phyloP scores from a whole-genome alignment of 2,797 vertebrate genomes.

The Dipus sagitta region DNA sequence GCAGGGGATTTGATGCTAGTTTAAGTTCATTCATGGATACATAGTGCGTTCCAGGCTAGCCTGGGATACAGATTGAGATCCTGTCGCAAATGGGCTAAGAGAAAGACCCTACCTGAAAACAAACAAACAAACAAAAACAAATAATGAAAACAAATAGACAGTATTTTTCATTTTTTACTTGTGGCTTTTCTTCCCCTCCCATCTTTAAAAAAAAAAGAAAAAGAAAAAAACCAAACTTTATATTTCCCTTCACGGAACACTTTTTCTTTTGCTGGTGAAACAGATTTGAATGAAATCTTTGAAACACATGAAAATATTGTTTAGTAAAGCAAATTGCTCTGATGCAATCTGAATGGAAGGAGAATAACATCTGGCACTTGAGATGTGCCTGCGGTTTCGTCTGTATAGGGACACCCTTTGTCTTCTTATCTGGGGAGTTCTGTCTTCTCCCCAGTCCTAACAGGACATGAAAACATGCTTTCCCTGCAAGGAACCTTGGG shows the following conservation, averaged over 20 bases:
- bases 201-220: not conserved
- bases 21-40: too few species aligned
- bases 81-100: too few species aligned
- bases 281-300: not conserved
- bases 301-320: constrained; percentile 8
- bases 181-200: not conserved
- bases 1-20: too few species aligned
- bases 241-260: not conserved
- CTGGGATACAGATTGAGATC: too few species aligned
- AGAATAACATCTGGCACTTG: constrained; percentile 15
- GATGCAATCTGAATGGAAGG: constrained; percentile 25
- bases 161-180: not conserved
- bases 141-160: not conserved
- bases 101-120: too few species aligned
- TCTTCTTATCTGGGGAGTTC: not conserved
- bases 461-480: not conserved
- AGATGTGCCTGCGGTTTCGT: not conserved
- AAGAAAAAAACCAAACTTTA: not conserved
- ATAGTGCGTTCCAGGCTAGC: too few species aligned
- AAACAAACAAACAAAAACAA: not conserved
- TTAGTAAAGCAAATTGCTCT: constrained; percentile 19
- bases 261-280: constrained; percentile 13
- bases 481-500: not conserved
- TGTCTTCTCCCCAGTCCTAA: not conserved
- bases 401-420: not conserved